Base-by-base conservation (phyloP, 2,113 vertebrate species). In the Anoplopoma fimbria region DNA sequence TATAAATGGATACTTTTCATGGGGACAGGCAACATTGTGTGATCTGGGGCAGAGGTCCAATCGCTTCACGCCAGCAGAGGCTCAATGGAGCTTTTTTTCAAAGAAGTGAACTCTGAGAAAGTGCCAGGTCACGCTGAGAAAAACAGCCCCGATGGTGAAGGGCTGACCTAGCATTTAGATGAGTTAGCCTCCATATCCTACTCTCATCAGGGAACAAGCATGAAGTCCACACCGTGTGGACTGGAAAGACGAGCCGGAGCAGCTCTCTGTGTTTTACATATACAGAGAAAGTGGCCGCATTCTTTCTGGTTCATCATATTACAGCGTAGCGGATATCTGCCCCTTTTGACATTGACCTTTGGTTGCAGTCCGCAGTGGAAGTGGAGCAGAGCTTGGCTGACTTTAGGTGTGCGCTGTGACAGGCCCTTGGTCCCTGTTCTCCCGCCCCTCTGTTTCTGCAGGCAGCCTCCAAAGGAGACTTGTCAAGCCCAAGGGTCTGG, bases 81-180 rank as follows among this genome's bases (percentile, higher is more conserved):
- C 77, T 92, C 77, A 88, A 81, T 75, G 76, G 29, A 77, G 55
- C 71, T 86, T 82, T 89, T n/a, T 84, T 62, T 55, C 6, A 65
- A 90, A 87, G 67, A 70, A 73, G 69, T 86, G 78, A 80, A 84
- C 63, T 85, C 64, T 38, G 67, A 68, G 80, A 78, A 83, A 71
- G 82, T 47, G 91, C 65, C 83, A 82, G 88, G 82, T 84, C 89
- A 87, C 47, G n/a, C 25, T 81, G 81, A 89, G 34, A 87, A 85
- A 89, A 88, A 81, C 82, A 81, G 61, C 25, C 61, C 61, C 64
- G 75, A 84, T 45, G 74, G 71, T 55, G 73, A 69, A 86, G 65
- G 76, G 79, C 85, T 88, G 84, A 89, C 69, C 81, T 4, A 58
- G 90, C 85, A 91, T 93, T 88, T 49, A 90, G 83, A 91, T 90